Evolutionary conservation across 2,888 invertebrate species (phyloP).

Genomic region (Amphiduros pacificus): DNA sequence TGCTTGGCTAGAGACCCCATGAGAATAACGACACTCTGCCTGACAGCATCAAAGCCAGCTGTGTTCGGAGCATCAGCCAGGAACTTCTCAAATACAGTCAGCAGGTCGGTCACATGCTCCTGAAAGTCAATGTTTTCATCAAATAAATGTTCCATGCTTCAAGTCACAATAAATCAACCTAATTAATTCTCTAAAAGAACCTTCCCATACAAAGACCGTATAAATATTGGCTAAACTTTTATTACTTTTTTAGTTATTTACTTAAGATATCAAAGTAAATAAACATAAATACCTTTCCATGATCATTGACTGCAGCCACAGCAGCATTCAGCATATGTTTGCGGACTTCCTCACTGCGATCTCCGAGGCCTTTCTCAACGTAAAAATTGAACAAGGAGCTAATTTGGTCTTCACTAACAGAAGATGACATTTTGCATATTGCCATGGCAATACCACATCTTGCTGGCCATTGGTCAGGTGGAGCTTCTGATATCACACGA

Average conservation of each 20-base stretch:
- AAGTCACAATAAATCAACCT: no score
- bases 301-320: conserved; percentile 85
- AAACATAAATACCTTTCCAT: conserved; percentile 76
- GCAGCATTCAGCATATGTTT: conserved; percentile 92
- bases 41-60: conserved; percentile 85
- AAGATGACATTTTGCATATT: conserved; percentile 76
- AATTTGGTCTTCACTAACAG: conserved; percentile 72
- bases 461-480: conserved; percentile 88
- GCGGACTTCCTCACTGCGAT: conserved; percentile 79
- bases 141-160: not conserved
- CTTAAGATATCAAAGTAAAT: not conserved
- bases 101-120: conserved; percentile 68
- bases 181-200: no score
- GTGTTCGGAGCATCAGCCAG: conserved; percentile 90
- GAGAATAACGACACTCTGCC: conserved; percentile 93
- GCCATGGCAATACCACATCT: conserved; percentile 86
- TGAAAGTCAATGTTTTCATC: conserved; percentile 33
- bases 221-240: no score
- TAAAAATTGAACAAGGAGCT: conserved; percentile 61
- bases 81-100: conserved; percentile 92
- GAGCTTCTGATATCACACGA: conserved; percentile 75
- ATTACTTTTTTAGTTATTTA: not conserved
- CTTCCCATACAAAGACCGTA: no score
- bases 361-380: conserved; percentile 72
- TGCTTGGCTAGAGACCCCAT: conserved; percentile 98